Percentiles rank a stretch among this genome's conserved stretches.
Evolutionary conservation across 2,888 invertebrate species (phyloP).

Genomic region (Ochropacha duplaris): DNA sequence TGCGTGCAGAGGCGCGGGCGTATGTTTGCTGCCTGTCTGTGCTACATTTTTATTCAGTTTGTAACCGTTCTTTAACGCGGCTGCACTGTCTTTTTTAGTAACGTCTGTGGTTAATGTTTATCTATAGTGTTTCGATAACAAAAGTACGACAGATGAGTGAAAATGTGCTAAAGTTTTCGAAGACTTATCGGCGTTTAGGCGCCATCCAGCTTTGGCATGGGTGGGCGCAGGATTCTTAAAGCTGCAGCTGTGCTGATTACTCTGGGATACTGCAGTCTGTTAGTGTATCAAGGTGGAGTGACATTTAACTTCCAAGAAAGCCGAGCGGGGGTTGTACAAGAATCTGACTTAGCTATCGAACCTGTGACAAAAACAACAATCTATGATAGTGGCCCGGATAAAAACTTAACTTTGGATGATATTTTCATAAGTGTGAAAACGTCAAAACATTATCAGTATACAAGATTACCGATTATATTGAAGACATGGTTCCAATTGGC

Average conservation of each 20-base stretch:
- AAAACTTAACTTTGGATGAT: constrained; percentile 89
- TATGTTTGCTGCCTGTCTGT: constrained; percentile 74
- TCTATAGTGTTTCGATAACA: constrained; percentile 61
- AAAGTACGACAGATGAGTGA: constrained; percentile 78
- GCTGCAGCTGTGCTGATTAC: constrained; percentile 78
- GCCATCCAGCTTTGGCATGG: constrained; percentile 72
- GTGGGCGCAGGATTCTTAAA: constrained; percentile 74
- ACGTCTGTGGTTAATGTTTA: constrained; percentile 46
- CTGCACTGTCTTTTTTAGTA: constrained; percentile 41
- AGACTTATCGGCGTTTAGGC: constrained; percentile 64
- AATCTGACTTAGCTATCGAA: constrained; percentile 71
- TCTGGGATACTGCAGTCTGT: constrained; percentile 84
- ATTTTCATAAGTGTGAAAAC: constrained; percentile 98
- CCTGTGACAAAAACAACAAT: constrained; percentile 77
- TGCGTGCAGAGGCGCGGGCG: constrained; percentile 65
- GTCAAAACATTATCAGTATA: constrained; percentile 92
- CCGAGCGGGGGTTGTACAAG: constrained; percentile 69
- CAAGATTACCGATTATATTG: constrained; percentile 92
- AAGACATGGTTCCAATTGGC: constrained; percentile 98
- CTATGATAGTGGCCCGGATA: constrained; percentile 64
- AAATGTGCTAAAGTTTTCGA: constrained; percentile 57
- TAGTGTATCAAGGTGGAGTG: constrained; percentile 84
- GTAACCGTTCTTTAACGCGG: constrained; percentile 67
- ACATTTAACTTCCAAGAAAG: constrained; percentile 77
- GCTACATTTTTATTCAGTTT: constrained; percentile 83